Percentiles rank a stretch among this genome's conserved stretches.
These are phyloP conservation scores for Syngnathus floridae DNA, from an alignment of 2,113 vertebrate genomes.

Conservation along the genomic window DNA sequence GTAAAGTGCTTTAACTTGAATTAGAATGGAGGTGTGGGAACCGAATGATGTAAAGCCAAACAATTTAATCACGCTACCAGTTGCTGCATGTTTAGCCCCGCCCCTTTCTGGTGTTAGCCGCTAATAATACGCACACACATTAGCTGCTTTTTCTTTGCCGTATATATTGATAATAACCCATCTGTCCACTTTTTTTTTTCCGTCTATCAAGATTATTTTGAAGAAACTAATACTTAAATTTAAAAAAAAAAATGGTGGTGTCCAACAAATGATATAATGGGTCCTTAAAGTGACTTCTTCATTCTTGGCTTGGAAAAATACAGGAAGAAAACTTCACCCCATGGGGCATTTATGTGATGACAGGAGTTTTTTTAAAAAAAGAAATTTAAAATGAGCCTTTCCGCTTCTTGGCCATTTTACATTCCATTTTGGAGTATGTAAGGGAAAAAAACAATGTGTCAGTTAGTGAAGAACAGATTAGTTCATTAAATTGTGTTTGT, in stretches of 20 bases:
- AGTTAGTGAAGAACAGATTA: too few relatives aligned
- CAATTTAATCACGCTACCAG: slow-evolving; percentile 59
- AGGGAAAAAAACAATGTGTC: too few relatives aligned
- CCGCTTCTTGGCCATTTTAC: neutral
- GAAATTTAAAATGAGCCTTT: too few relatives aligned
- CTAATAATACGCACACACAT: slow-evolving; percentile 48
- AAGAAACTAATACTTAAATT: too few relatives aligned
- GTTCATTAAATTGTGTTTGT: too few relatives aligned
- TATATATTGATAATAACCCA: slow-evolving; percentile 24
- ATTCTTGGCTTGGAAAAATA: slow-evolving; percentile 7
- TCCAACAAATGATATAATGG: slow-evolving; percentile 11
- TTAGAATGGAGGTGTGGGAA: slow-evolving; percentile 35
- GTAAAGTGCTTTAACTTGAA: slow-evolving; percentile 39
- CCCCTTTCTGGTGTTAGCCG: slow-evolving; percentile 43
- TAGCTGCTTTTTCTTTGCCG: slow-evolving; percentile 25
- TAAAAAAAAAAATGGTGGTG: too few relatives aligned
- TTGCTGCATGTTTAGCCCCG: slow-evolving; percentile 51
- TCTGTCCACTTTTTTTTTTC: neutral
- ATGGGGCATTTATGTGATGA: neutral
- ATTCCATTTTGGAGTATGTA: neutral
- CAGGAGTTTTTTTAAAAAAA: neutral
- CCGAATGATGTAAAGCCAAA: slow-evolving; percentile 35
- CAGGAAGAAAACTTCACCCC: slow-evolving; percentile 24
- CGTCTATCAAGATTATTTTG: slow-evolving; percentile 1
- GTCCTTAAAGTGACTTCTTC: slow-evolving; percentile 11